Base-by-base conservation (phyloP, 2,888 invertebrate species). In the Melitaea athalia region DNA sequence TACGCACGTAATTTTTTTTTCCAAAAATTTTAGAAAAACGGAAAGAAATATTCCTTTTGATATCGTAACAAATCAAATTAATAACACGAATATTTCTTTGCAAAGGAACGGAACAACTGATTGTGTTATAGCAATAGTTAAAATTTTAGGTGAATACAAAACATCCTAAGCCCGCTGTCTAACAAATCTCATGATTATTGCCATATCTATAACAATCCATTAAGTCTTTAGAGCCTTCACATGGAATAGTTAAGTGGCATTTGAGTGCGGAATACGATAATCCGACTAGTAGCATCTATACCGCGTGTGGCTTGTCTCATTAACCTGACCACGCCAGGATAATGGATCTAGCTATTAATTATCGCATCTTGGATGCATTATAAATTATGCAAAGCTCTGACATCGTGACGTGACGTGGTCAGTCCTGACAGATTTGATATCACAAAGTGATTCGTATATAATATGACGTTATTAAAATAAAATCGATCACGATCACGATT, bases 261-360 rank as follows among this genome's bases (percentile, higher is more conserved):
- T 57, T 42, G 31, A 57, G 57, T n/a, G 15, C 8, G 15, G 57
- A 57, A 57, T 38, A 38, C 31, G 38, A 15, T 57, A 57, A 57
- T 31, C 57, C 15, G 38, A 38, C 17, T 15, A 38, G 42, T 12
- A 57, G 10, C 38, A 57, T 38, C 57, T 42, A 42, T n/a, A 31
- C n/a, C 31, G 47, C 31, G 47, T 60, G 60, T 60, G 60, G 60
- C n/a, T n/a, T 60, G 60, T 60, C 60, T 60, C 60, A 60, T 60
- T 60, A 60, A 60, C 24, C 7, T 24, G 43, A 31, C 14, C 24
- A 24, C 42, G 31, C 31, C 11, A 24, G 45, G 24, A 24, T 60
- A 60, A 60, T 60, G 60, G 60, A 60, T 47, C 45, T 15, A 45
- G 14, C 60, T 60, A 60, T 49, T 53, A 43, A 63, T 52, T 52